These are phyloP conservation scores for Petrocephalus zakoni DNA, from an alignment of 2,113 vertebrate genomes.

Conservation along the genomic window DNA sequence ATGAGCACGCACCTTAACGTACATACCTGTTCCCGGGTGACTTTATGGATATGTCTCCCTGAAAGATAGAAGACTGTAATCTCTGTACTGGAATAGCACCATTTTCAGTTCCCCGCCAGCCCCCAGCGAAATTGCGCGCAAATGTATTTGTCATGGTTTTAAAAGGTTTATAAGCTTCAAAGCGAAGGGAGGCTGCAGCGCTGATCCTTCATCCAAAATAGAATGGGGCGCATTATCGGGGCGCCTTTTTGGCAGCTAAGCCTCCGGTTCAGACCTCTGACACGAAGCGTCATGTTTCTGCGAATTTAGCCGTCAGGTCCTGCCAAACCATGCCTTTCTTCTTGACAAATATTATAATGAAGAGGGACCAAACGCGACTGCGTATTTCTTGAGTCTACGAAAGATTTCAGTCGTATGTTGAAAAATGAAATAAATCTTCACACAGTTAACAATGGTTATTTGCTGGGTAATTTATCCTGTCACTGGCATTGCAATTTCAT, in stretches of 20 bases:
- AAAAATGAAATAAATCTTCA: not conserved
- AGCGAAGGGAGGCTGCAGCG: constrained; percentile 13
- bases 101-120: constrained; percentile 15
- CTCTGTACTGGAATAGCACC: constrained; percentile 11
- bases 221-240: not conserved
- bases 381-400: not conserved
- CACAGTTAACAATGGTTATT: not conserved
- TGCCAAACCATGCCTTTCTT: not conserved
- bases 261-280: constrained; percentile 18
- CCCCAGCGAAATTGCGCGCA: constrained; percentile 25
- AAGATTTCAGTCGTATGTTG: not conserved
- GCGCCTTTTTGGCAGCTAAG: not conserved
- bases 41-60: constrained; percentile 18
- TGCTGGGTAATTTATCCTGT: not conserved
- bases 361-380: not conserved
- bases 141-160: constrained; percentile 25
- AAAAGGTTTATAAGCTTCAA: constrained; percentile 33
- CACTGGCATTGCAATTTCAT: not conserved
- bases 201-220: constrained; percentile 16
- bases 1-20: not conserved
- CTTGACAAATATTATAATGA: not conserved
- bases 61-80: constrained; percentile 15
- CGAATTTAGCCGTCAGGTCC: constrained; percentile 5
- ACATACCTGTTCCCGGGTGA: not conserved
- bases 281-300: not conserved